Base-by-base conservation (phyloP, 2,797 vertebrate species). In the Betta splendens region DNA sequence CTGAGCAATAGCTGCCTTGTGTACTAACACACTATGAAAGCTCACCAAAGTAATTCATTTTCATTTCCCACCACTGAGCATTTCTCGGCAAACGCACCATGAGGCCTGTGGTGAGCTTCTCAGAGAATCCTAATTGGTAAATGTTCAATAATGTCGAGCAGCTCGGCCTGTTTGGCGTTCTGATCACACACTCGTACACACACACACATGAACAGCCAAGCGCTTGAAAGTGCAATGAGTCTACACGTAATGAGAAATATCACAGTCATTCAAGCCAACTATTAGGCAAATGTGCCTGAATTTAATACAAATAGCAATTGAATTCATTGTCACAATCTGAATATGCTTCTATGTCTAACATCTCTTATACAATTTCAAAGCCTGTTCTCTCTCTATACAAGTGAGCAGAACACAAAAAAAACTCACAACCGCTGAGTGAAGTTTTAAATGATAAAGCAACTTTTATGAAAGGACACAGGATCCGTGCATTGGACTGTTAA, bases 1-100 rank as follows among this genome's bases (percentile, higher is more conserved):
- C 72, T 65, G 59, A 82, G 81, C 75, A 81, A 85, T 91, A 79
- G 64, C 77, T 83, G 80, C 70, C 85, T 79, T 76, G 77, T 67
- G 64, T 64, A 67, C 73, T 84, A 89, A 90, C 81, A 77, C 64
- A 72, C 80, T 55, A 70, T 68, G 71, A 89, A 84, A 79, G 76
- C 77, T 75, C 64, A 75, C 69, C 74, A 69, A 86, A 81, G 76
- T 79, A 52, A 84, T 90, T 91, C 75, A 80, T 86, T 87, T 84
- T 75, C 37, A 2, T 65, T 73, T 68, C 60, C 72, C 36, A 29
- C 68, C n/a, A 77, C 52, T 57, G 59, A 77, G 61, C 60, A 80
- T 68, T 66, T 44, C 76, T 81, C 62, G 32, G 54, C 48, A 63
- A 61, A 78, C 46, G 22, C 48, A 43, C 69, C 25, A 22, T 7